Evolutionary conservation across 2,113 vertebrate genomes (phyloP).

Genomic region (Tragulus kanchil): DNA sequence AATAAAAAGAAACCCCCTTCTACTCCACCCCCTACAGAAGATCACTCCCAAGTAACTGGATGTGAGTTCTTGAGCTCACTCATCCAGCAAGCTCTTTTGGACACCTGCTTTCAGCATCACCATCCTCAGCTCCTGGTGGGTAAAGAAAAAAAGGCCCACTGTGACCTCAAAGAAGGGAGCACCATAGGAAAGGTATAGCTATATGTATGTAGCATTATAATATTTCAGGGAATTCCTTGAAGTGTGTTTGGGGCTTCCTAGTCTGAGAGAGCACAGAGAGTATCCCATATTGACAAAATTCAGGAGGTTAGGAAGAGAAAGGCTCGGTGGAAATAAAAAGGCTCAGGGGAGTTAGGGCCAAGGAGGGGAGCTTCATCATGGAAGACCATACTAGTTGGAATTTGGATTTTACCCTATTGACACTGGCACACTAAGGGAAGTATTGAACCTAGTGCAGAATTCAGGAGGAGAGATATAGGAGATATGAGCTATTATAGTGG

Average conservation of each 20-base stretch:
- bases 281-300: not conserved
- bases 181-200: not conserved
- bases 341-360: not conserved
- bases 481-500: not conserved
- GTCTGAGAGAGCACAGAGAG: not conserved
- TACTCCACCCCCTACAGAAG: not conserved
- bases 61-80: not conserved
- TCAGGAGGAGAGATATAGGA: not conserved
- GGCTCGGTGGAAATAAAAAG: not conserved
- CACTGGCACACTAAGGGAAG: not conserved
- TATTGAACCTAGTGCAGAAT: not conserved
- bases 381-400: not conserved
- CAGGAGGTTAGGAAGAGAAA: not conserved
- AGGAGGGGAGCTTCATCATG: rapidly evolving
- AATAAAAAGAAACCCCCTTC: not conserved
- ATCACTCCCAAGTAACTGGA: not conserved
- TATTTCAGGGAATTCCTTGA: not conserved
- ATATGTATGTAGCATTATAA: not conserved
- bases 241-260: not conserved
- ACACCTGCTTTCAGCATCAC: not conserved
- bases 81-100: not conserved
- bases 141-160: not conserved
- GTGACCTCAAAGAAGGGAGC: not conserved
- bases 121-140: not conserved
- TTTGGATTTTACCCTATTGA: not conserved